A percentile compares a stretch with the other conserved stretches of the same genome.
These are phyloP conservation scores for Bryconaethiops microstoma DNA, from an alignment of 2,797 vertebrate genomes.

Conservation along the genomic window DNA sequence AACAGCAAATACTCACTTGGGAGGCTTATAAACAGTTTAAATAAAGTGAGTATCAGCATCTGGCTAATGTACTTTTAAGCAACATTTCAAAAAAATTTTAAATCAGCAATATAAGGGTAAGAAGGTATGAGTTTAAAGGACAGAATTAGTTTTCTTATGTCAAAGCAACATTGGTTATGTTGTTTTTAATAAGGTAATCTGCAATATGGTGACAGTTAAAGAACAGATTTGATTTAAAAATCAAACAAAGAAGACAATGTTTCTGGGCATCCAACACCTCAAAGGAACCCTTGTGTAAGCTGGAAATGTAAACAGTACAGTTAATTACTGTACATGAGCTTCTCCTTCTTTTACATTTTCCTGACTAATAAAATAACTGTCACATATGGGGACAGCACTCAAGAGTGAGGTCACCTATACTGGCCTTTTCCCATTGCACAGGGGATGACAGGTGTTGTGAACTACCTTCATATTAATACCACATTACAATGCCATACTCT, in stretches of 20 bases:
- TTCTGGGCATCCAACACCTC: neutral
- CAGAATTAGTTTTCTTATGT: neutral
- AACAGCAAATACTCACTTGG: neutral
- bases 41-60: neutral
- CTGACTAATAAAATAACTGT: neutral
- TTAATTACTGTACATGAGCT: too few species aligned
- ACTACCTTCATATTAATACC: slow-evolving; percentile 18
- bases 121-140: neutral
- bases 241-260: neutral
- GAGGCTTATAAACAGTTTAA: neutral
- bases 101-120: neutral
- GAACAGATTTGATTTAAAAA: neutral
- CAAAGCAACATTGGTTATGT: neutral
- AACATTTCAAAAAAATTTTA: neutral
- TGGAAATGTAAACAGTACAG: too few species aligned
- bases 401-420: too few species aligned
- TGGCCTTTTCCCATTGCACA: too few species aligned
- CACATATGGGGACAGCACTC: neutral
- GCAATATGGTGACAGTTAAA: neutral
- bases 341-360: neutral
- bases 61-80: neutral
- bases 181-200: neutral
- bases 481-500: slow-evolving; percentile 53
- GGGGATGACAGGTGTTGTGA: too few species aligned
- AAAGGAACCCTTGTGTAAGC: neutral